Percentiles rank a stretch among this genome's conserved stretches.
phyloP scores from a whole-genome alignment of 2,888 invertebrate species.

The Linnaemya vulpina region DNA sequence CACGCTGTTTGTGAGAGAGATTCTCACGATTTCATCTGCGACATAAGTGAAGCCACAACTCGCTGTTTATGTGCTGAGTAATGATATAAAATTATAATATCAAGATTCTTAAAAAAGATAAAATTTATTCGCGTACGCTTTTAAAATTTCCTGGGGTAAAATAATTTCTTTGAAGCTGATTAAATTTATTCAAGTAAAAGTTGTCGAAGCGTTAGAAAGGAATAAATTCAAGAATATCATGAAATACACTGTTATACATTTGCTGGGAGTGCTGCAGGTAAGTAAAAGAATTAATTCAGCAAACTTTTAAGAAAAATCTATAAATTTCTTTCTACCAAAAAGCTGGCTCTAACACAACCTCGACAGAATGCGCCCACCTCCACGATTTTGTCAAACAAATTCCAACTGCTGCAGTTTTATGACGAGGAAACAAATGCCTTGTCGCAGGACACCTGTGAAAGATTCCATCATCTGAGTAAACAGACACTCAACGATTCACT shows the following conservation, averaged over 20 bases:
- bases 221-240: not conserved
- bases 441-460: not conserved
- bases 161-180: not conserved
- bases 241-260: slow-evolving; percentile 1
- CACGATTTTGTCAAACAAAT: not conserved
- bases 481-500: slow-evolving; percentile 9
- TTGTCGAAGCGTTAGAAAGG: not conserved
- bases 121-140: not conserved
- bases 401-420: not conserved
- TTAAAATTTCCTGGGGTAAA: not conserved
- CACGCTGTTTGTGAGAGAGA: too few species aligned
- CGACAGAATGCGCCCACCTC: too few species aligned
- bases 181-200: not conserved
- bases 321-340: not conserved
- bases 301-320: not conserved
- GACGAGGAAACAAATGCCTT: not conserved
- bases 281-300: not conserved
- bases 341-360: not conserved
- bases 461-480: slow-evolving; percentile 10
- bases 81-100: not conserved
- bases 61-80: too few species aligned
- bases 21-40: too few species aligned
- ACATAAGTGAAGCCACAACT: too few species aligned
- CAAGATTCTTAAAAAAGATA: not conserved
- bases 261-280: not conserved